Conservation (phyloP, 2,797 vertebrate genomes). For the Pangasius djambal region DNA sequence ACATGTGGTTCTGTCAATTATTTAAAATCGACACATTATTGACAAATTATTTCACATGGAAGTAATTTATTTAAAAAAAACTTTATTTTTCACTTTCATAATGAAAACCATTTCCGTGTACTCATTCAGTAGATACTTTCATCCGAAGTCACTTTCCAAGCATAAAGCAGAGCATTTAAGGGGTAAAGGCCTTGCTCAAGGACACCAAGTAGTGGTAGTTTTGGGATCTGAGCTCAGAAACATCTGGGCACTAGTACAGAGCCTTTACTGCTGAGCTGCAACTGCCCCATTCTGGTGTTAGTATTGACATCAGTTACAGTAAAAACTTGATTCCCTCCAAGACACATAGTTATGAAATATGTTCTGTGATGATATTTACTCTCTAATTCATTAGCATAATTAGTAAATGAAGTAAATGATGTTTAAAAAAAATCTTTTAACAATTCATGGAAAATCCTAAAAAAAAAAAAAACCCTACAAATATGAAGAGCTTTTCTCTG, state of each 20-base stretch:
- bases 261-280: not conserved
- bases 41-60: no score
- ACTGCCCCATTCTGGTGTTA: not conserved
- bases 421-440: not conserved
- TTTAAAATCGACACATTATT: not conserved
- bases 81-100: slow-evolving; percentile 58
- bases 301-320: not conserved
- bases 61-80: slow-evolving; percentile 1
- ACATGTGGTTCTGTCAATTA: slow-evolving; percentile 32
- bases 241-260: not conserved
- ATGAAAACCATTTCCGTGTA: not conserved
- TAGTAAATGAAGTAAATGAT: not conserved
- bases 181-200: no score
- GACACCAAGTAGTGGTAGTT: not conserved
- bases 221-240: not conserved
- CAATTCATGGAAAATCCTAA: slow-evolving; percentile 5
- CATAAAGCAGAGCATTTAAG: not conserved
- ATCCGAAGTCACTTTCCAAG: not conserved
- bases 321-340: not conserved
- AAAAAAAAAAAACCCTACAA: not conserved
- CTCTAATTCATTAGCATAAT: not conserved
- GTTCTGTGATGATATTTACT: not conserved
- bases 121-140: not conserved
- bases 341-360: not conserved
- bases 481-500: not conserved